Evolutionary conservation across 2,888 invertebrate species (phyloP).

Genomic region (Teinopalpus imperialis): DNA sequence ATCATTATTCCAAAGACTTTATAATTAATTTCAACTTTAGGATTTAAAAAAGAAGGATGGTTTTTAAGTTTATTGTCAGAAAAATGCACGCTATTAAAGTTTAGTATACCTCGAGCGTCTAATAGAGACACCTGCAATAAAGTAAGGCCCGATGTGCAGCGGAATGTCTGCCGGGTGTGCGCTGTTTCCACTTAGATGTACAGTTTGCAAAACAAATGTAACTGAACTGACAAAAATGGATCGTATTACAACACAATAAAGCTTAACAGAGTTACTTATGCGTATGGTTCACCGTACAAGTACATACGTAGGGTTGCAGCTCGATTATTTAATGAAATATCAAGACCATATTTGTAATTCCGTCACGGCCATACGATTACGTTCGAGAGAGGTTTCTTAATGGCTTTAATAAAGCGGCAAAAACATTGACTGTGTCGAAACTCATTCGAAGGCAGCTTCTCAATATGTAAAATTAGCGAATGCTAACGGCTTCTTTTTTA

Average conservation of each 20-base stretch:
- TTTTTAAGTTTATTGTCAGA: neutral
- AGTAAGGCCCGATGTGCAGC: slow-evolving; percentile 24
- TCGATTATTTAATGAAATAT: slow-evolving; percentile 19
- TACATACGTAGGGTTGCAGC: slow-evolving; percentile 15
- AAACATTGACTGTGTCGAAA: neutral
- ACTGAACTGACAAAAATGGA: slow-evolving; percentile 4
- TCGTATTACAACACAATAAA: slow-evolving; percentile 6
- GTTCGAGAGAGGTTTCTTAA: slow-evolving; percentile 6
- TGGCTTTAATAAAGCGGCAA: slow-evolving; percentile 1
- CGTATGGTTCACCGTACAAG: slow-evolving; percentile 2
- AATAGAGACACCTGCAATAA: slow-evolving; percentile 25
- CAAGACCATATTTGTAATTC: slow-evolving; percentile 7
- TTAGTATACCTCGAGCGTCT: slow-evolving; percentile 13
- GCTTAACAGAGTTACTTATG: neutral
- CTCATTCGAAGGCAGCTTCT: neutral
- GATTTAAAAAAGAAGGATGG: too few species aligned
- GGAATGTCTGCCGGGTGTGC: slow-evolving; percentile 25
- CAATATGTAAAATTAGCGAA: neutral
- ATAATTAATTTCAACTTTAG: too few species aligned
- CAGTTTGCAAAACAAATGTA: slow-evolving; percentile 14
- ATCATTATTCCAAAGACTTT: too few species aligned
- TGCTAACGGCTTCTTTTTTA: neutral
- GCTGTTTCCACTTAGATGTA: slow-evolving; percentile 11
- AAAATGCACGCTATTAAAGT: neutral
- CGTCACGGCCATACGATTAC: neutral